Evolutionary conservation across 2,113 vertebrate species (phyloP).

Genomic region (Scomber scombrus): DNA sequence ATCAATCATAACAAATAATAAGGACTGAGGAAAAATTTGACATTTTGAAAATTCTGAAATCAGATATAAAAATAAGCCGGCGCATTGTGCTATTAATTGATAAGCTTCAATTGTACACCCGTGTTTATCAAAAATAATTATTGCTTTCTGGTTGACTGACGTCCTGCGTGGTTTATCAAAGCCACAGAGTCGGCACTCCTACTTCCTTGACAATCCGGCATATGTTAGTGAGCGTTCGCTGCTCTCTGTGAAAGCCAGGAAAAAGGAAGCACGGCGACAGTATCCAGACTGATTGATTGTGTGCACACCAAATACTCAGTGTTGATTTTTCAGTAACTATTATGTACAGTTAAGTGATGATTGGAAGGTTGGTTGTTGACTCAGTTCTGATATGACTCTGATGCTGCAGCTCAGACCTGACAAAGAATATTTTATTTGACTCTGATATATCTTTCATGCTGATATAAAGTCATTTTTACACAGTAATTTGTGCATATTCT

Average conservation of each 20-base stretch:
- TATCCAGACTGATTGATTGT: slow-evolving; percentile 7
- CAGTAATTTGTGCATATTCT: not conserved
- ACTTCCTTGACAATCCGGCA: no score
- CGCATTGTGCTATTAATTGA: not conserved
- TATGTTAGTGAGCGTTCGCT: no score
- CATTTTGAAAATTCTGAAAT: not conserved
- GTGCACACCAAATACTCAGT: not conserved
- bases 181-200: no score
- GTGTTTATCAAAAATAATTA: slow-evolving; percentile 9
- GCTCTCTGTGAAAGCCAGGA: not conserved
- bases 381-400: not conserved
- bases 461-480: not conserved
- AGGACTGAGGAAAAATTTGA: not conserved
- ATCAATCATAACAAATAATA: no score
- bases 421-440: not conserved
- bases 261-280: not conserved
- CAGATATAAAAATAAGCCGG: not conserved
- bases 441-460: not conserved
- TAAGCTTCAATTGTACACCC: not conserved
- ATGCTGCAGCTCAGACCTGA: not conserved
- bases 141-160: not conserved
- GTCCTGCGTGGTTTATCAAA: not conserved
- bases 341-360: slow-evolving; percentile 9
- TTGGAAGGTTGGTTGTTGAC: not conserved
- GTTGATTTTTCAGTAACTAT: slow-evolving; percentile 3